Conservation (phyloP, 2,113 vertebrate species). For the Myanophis thanlyinensis region DNA sequence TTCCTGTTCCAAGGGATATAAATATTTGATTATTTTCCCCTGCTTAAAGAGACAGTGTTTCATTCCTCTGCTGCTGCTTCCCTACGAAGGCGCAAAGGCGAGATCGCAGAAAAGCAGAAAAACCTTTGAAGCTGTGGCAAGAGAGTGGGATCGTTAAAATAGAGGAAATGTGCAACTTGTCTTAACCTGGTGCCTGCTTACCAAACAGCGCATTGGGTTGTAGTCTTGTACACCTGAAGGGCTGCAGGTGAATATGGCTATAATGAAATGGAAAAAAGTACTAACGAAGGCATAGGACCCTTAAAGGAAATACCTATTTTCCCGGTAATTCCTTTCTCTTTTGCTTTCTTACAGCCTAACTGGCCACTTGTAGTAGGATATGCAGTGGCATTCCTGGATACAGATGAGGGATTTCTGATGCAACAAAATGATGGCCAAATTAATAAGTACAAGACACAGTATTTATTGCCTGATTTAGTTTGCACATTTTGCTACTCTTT, state of each 20-base stretch:
- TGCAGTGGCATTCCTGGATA: neutral
- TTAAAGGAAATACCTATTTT: neutral
- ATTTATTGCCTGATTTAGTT: neutral
- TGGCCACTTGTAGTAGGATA: no score
- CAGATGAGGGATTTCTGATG: neutral
- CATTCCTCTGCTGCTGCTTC: neutral
- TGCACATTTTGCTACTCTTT: neutral
- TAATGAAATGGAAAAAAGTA: neutral
- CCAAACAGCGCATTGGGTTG: neutral
- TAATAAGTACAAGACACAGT: neutral
- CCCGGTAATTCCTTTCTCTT: neutral
- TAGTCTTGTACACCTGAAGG: neutral
- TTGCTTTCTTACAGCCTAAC: neutral
- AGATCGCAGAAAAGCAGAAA: neutral
- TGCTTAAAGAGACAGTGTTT: neutral
- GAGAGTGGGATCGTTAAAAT: neutral
- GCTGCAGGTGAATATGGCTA: neutral
- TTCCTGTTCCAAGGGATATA: neutral
- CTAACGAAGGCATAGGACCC: neutral
- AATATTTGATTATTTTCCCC: neutral
- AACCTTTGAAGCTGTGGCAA: neutral
- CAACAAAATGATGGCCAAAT: neutral
- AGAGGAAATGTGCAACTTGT: neutral
- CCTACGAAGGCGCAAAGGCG: neutral
- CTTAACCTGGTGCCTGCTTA: neutral